Conservation (phyloP, 2,888 invertebrate species). For the Adelphocoris suturalis region DNA sequence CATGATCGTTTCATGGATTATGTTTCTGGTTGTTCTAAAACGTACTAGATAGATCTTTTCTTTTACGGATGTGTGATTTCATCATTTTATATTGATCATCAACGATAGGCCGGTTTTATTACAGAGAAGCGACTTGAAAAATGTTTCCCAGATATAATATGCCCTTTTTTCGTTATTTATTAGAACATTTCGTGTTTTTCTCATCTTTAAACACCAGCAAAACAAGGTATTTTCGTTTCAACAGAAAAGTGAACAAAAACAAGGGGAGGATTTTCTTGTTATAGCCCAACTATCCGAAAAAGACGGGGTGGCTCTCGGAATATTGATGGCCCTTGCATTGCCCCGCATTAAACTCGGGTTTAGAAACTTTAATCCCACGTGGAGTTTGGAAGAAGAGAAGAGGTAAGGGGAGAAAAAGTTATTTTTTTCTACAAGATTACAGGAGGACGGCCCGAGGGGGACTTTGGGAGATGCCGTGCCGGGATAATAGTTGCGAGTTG, state of each 20-base stretch:
- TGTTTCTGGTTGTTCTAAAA: too few species aligned
- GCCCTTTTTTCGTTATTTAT: too few species aligned
- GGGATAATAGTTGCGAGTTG: constrained; percentile 7
- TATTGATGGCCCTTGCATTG: constrained; percentile 18
- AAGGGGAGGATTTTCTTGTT: not conserved
- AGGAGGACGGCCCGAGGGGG: constrained; percentile 31
- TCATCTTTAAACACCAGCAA: too few species aligned
- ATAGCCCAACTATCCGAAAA: not conserved
- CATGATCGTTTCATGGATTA: too few species aligned
- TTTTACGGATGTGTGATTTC: too few species aligned
- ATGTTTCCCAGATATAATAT: too few species aligned
- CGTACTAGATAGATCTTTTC: too few species aligned
- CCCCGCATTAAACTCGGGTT: constrained; percentile 18
- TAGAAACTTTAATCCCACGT: not conserved
- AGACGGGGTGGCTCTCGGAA: not conserved
- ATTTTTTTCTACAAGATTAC: constrained; percentile 3
- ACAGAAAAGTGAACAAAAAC: not conserved
- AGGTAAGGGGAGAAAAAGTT: constrained; percentile 4
- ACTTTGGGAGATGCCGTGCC: not conserved
- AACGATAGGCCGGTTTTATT: too few species aligned
- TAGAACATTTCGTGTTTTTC: too few species aligned
- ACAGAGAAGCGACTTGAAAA: too few species aligned
- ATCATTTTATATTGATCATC: too few species aligned
- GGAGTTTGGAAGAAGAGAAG: not conserved
- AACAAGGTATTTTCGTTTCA: not conserved